Evolutionary conservation across 2,888 invertebrate species (phyloP), one percentile per base, ranked within the genome.

Genomic region (Heteromurus nitidus): DNA sequence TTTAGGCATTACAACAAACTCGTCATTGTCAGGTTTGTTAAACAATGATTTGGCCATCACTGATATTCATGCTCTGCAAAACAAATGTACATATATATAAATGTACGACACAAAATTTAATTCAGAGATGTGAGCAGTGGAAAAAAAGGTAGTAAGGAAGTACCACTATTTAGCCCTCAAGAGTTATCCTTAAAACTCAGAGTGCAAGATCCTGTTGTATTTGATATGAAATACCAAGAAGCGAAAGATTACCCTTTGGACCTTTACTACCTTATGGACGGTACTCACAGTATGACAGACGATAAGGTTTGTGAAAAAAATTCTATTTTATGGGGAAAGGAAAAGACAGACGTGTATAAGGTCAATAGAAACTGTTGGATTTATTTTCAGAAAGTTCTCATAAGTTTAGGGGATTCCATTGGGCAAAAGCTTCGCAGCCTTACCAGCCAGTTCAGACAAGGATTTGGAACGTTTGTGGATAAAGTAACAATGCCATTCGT

Each of bases 391-490:
- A 75, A 69, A 55, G 62, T 64, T 9, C 31, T 84, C 22, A 73
- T 44, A 7, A 60, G 64, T 0, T 22, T 81, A 28, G 81, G 75
- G 22, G 55, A 64, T 28, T 47, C 58, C 2, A 58, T 84, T 16
- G 77, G 67, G 30, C 65, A 68, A 44, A 47, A 68, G 30, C 20
- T 83, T 16, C 64, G 77, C 3, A 62, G 13, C 1, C 1, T 82
- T 3, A 81, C 74, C n/a, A 75, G 69, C 11, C 75, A 80, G 16
- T 85, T 65, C 55, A 58, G 82, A 36, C 73, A 72, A 26, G 85
- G 85, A 0, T 83, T 83, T 30, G 85, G 85, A 7, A 82, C 85
- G 0, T 85, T 85, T 55, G 82, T 83, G 9, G 85, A 85, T 58
- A 85, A 85, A 80, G 55, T 69, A 0, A 65, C 74, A 13, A 60